Base-by-base conservation (phyloP, 2,888 invertebrate genomes). In the Spicauda simplicius region DNA sequence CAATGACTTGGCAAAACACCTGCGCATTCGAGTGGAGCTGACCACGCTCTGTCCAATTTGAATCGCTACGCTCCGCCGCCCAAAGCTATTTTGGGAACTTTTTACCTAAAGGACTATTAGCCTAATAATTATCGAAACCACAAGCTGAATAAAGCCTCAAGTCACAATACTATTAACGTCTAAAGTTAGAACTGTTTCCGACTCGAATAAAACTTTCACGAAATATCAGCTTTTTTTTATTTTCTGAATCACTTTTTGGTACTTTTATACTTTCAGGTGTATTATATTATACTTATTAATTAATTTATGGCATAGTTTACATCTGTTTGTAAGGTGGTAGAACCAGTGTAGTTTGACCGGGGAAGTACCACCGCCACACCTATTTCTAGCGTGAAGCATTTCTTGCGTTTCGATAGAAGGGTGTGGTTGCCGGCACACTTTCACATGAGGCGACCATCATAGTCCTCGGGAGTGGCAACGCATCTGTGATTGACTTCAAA, bases 1-100 rank as follows among this genome's bases (percentile, higher is more conserved):
- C 71, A 80, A 85, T 88, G 90, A 90, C 85, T 82, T 71, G 76
- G 71, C 82, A 79, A 61, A 71, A 80, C 82, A 79, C 78, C 73
- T 81, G 86, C 79, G 84, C 88, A 87, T 69, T 82, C 76, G 77
- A 84, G 81, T 86, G 85, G 73, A 82, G 79, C 84, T 74, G 68
- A 74, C 76, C 81, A 80, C 85, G 83, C 83, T 66, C 80, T 79
- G 75, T 85, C 83, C 84, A 80, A 82, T 81, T 75, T 69, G 73
- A 72, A 73, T 66, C 73, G 74, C 73, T 62, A 72, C 77, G 76
- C 76, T 87, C 78, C 78, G 78, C 73, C 78, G 83, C 74, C 69
- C 76, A 71, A 78, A 83, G 74, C 82, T 83, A 84, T 85, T 87
- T 76, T 72, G 64, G 70, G 65, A 58, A 66, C 50, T 75, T 77